Base-by-base conservation (phyloP, 2,888 invertebrate species). In the Aspidiotus rigidus region DNA sequence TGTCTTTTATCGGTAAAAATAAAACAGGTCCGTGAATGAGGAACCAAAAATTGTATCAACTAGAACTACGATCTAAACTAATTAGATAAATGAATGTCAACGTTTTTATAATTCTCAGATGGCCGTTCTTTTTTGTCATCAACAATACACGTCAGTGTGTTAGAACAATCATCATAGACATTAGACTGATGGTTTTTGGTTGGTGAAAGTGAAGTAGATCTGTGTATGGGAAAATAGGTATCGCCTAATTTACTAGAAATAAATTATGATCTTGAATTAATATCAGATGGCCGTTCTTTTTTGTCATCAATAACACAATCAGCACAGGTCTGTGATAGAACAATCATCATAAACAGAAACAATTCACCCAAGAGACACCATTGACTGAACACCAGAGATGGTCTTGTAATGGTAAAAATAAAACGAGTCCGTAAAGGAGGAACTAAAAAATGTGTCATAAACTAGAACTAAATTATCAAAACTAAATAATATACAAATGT, bases 301-400 rank as follows among this genome's bases (percentile, higher is more conserved):
- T 71, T 71, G 74, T 76, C 76, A 76, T 72, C 72, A 70, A 60
- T 72, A 44, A 44, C 71, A 74, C 28, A 28, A 5, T 77, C 77
- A 76, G 78, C 75, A 77, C 77, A 78, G 77, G 77, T 77, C 77
- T 77, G 77, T 77, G 77, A 75, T 60, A 75, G 75, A 76, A 76
- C 75, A 76, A 76, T 78, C 77, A 77, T 77, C 77, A 77, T 64
- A 7, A 54, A 40, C 41, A 63, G 10, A 9, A 60, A 60, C 13
- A 13, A 57, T 57, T 16, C 3, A n/a, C 28, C 1, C 28, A 28
- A 28, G 5, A 3, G 16, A 1, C 16, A 15, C n/a, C 13, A 39
- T 60, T 39, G 17, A 28, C 17, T 40, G 10, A 60, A 11, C 16
- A 3, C 57, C 28, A 5, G 5, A 28, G 28, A 28, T 28, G 28